Conservation (phyloP, 2,113 vertebrate genomes). For the Chrysemys picta region DNA sequence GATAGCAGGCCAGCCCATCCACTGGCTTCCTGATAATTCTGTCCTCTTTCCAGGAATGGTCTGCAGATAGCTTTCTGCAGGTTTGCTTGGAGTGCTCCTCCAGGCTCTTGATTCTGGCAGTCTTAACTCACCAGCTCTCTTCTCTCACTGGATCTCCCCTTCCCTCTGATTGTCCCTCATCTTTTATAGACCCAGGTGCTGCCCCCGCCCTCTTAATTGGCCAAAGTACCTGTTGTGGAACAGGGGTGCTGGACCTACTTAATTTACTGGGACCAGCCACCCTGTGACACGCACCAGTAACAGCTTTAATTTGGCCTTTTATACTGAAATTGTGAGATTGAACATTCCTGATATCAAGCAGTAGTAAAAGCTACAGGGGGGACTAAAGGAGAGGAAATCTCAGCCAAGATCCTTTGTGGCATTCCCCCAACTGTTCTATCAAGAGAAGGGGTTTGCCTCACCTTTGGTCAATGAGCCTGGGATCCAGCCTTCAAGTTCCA, state of each 20-base stretch:
- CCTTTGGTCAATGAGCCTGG: background rate
- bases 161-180: background rate
- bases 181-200: background rate
- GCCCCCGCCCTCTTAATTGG: background rate
- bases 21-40: no score
- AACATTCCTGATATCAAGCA: background rate
- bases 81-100: no score
- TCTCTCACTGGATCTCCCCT: background rate
- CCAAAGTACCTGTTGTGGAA: background rate
- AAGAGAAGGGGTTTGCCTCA: background rate
- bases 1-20: no score
- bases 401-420: background rate
- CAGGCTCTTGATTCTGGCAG: no score
- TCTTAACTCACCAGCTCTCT: background rate
- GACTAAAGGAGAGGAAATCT: background rate
- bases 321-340: background rate
- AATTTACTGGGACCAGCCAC: background rate
- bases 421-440: background rate
- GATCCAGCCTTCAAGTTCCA: background rate
- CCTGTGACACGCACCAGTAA: no score
- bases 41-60: no score
- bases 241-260: background rate
- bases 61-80: no score
- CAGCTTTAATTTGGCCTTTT: no score
- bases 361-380: background rate